Evolutionary conservation across 2,113 vertebrate genomes (phyloP).

Genomic region (Podarcis cretensis): DNA sequence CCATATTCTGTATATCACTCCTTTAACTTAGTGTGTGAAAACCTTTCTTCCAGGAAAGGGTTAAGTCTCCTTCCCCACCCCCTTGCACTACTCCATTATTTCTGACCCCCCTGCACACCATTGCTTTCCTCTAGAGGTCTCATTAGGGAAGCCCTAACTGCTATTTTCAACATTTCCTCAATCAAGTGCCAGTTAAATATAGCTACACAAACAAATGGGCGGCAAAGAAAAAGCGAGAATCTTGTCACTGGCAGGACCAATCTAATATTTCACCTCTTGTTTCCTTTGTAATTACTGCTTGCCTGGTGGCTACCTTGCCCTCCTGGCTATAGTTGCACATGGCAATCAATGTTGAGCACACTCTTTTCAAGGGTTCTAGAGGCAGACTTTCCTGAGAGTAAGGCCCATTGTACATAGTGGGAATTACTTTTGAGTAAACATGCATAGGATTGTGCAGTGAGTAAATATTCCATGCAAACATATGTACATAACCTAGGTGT

Average conservation of each 20-base stretch:
- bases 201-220: conserved; percentile 80
- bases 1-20: neutral
- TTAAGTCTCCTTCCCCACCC: conserved; percentile 64
- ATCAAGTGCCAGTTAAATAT: conserved; percentile 82
- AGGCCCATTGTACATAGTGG: neutral
- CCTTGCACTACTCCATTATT: conserved; percentile 20
- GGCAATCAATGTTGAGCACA: neutral
- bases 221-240: conserved; percentile 72
- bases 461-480: neutral
- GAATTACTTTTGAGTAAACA: neutral
- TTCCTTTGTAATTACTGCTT: conserved; percentile 78
- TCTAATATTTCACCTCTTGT: conserved; percentile 78
- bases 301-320: conserved; percentile 67
- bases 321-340: conserved; percentile 27
- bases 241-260: conserved; percentile 73
- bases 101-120: conserved; percentile 66
- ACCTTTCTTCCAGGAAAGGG: conserved; percentile 63
- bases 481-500: neutral
- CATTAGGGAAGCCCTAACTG: conserved; percentile 82
- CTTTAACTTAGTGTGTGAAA: neutral
- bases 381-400: neutral
- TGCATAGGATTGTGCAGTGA: neutral
- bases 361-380: neutral
- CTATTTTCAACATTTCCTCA: conserved; percentile 84
- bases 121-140: conserved; percentile 81